A percentile compares a stretch with the other conserved stretches of the same genome.
Evolutionary conservation across 2,113 vertebrate genomes (phyloP).

Genomic region (Podarcis raffonei): DNA sequence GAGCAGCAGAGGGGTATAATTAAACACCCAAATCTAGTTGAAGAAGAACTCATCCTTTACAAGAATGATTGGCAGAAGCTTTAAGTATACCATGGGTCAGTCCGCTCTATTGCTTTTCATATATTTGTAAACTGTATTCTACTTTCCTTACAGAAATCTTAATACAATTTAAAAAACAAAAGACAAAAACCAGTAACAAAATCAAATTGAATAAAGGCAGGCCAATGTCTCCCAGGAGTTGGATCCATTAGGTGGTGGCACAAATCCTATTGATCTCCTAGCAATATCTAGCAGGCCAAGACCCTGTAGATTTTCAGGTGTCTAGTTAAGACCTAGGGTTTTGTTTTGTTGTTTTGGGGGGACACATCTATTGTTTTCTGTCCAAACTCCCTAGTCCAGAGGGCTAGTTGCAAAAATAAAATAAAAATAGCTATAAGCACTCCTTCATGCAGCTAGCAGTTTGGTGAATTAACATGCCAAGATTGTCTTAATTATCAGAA

Average conservation of each 20-base stretch:
- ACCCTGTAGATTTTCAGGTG: not conserved
- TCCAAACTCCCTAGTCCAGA: not conserved
- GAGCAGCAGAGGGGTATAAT: not conserved
- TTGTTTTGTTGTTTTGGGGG: not conserved
- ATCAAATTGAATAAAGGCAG: not conserved
- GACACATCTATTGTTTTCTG: not conserved
- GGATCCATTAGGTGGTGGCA: not conserved
- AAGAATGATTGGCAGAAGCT: not conserved
- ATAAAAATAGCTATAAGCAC: not conserved
- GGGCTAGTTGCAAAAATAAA: not conserved
- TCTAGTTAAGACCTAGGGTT: not conserved
- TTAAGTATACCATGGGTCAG: not conserved
- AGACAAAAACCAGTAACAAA: not conserved
- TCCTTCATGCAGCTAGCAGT: not conserved
- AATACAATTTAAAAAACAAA: not conserved
- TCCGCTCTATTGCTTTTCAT: not conserved
- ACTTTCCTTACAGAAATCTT: not conserved
- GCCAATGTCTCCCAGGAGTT: not conserved
- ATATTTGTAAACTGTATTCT: not conserved
- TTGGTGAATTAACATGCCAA: slow-evolving; percentile 21
- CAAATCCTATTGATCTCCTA: not conserved
- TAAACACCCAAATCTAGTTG: not conserved
- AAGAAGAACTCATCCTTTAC: not conserved
- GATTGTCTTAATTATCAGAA: slow-evolving; percentile 38
- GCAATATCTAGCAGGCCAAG: not conserved